Evolutionary conservation across 2,888 invertebrate genomes (phyloP).

Genomic region (Azorinus chamasolen): DNA sequence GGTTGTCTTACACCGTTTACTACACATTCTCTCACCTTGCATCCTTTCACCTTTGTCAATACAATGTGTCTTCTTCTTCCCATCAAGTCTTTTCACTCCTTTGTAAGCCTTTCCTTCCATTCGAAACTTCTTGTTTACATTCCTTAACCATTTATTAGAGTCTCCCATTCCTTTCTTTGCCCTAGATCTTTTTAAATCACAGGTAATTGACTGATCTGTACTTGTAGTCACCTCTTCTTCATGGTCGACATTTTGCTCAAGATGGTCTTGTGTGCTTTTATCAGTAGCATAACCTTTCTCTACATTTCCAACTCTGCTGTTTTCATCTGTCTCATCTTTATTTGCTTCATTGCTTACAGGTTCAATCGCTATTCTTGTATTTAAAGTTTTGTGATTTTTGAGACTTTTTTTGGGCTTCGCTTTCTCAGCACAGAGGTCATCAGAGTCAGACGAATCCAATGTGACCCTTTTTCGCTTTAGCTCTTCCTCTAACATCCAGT

Average conservation of each 20-base stretch:
- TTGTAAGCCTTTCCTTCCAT: slow-evolving; percentile 28
- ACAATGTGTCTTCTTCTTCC: slow-evolving; percentile 8
- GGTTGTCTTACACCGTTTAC: background rate
- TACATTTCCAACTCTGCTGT: no score
- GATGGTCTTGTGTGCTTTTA: no score
- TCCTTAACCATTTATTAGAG: slow-evolving; percentile 11
- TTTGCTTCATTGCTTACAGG: no score
- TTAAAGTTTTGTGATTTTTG: no score
- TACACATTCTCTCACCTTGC: slow-evolving; percentile 6
- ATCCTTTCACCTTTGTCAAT: slow-evolving; percentile 1
- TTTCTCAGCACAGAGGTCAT: no score
- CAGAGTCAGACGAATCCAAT: background rate
- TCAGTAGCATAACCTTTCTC: no score
- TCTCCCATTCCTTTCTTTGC: slow-evolving; percentile 5
- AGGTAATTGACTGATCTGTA: background rate
- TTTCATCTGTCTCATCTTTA: no score
- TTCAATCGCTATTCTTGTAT: no score
- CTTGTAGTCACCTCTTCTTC: background rate
- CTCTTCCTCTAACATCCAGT: no score
- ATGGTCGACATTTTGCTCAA: background rate
- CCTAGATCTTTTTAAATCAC: background rate
- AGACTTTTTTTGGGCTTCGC: no score
- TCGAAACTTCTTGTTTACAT: slow-evolving; percentile 2
- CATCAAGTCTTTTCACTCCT: slow-evolving; percentile 10
- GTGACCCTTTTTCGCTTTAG: no score